Percentiles rank a stretch among this genome's conserved stretches.
Evolutionary conservation across 2,113 vertebrate genomes (phyloP).

Genomic region (Anoplopoma fimbria): DNA sequence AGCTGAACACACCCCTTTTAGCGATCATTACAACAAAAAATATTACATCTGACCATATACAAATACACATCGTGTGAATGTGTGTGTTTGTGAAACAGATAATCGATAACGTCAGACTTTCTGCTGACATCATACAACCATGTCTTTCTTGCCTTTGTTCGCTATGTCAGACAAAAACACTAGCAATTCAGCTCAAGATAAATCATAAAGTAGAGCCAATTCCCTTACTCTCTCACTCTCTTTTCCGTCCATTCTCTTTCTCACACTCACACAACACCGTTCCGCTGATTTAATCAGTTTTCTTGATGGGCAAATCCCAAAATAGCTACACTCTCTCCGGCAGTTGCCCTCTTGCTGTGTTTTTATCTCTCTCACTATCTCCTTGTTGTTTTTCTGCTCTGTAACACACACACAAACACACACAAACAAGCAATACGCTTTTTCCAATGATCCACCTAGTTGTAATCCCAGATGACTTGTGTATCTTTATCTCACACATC

Average conservation of each 20-base stretch:
- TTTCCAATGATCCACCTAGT: constrained; percentile 1
- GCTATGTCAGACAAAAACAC: constrained; percentile 5
- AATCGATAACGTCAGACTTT: constrained; percentile 44
- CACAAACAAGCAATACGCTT: background rate
- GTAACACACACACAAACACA: constrained; percentile 19
- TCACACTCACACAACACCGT: background rate
- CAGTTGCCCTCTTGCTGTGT: constrained; percentile 30
- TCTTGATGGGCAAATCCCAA: constrained; percentile 64
- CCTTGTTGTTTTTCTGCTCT: constrained; percentile 44
- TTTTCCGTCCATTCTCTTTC: constrained; percentile 16
- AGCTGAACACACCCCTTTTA: background rate
- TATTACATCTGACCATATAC: background rate
- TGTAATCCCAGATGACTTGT: constrained; percentile 25
- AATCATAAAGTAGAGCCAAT: constrained; percentile 31
- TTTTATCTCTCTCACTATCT: constrained; percentile 31
- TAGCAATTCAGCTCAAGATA: constrained; percentile 6
- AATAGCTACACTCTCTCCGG: constrained; percentile 59
- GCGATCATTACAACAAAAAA: background rate
- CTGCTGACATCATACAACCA: constrained; percentile 61
- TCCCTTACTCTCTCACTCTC: constrained; percentile 4
- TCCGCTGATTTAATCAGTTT: constrained; percentile 71
- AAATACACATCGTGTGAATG: constrained; percentile 21
- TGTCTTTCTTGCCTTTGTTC: constrained; percentile 19
- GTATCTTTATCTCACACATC: constrained; percentile 6
- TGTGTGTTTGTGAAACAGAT: constrained; percentile 64